Evolutionary conservation across 2,113 vertebrate genomes (phyloP), one percentile per base, ranked within the genome.

Genomic region (Cavia porcellus): DNA sequence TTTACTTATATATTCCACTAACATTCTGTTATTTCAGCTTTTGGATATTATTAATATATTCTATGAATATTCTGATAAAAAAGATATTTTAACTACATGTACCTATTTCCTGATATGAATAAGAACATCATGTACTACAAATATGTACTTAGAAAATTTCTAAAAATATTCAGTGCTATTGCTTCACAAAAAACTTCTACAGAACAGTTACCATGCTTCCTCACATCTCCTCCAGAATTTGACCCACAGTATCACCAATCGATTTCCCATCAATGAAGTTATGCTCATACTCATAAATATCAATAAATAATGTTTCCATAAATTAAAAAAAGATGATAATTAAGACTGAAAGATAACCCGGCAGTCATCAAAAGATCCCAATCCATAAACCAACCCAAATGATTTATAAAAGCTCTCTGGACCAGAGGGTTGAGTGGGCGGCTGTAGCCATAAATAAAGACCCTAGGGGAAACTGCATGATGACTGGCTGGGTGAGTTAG

Each of bases 11-110:
- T 62, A 72, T 82, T 82, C 57, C n/a, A 75, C 82, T 5, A 68
- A 12, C 35, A 57, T 81, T 72, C 50, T 91, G 25, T 62, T 95
- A 55, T 92, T 87, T n/a, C 20, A 62, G 20, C 81, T 87, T 92
- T 42, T 1, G 13, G 4, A 59, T 61, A 61, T 70, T 55, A 80
- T n/a, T 86, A 38, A 59, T 68, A 62, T 81, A 3, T 92, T 35
- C 64, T 62, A 24, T 81, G 61, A 70, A 45, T 28, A 81, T 47
- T 68, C 32, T 75, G 12, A 14, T 30, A 57, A n/a, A 70, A 70
- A 32, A 35, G 35, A 35, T 70, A n/a, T 70, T 15, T n/a, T 70
- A 7, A 70, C 35, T n/a, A 32, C 15, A 19, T 70, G 66, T n/a
- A 17, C 68, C 68, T 70, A 70, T 70, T 70, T 70, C 35, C 35